These are phyloP conservation scores for Scaptomyza flava DNA, from an alignment of 2,888 invertebrate species.

Conservation along the genomic window DNA sequence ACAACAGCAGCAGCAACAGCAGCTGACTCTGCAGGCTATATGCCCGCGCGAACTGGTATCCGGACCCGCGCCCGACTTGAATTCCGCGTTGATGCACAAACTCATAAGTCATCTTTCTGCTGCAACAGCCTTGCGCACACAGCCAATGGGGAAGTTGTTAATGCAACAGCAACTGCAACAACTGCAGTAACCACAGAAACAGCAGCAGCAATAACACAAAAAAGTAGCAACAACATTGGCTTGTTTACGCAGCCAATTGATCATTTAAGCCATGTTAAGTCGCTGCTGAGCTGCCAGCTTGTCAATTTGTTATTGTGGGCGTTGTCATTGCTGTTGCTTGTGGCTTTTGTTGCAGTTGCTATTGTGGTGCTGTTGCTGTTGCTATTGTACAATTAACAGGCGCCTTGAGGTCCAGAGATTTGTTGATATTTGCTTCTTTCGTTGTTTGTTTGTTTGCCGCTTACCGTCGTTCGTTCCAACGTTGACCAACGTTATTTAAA, in stretches of 20 bases:
- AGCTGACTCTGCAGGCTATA: constrained; percentile 55
- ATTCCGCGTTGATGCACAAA: constrained; percentile 76
- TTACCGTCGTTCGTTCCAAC: constrained; percentile 35
- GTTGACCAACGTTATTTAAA: constrained; percentile 58
- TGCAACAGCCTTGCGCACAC: constrained; percentile 27
- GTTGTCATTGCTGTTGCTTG: constrained; percentile 54
- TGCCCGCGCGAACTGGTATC: constrained; percentile 28
- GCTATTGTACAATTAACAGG: constrained; percentile 62
- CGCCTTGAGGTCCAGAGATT: constrained; percentile 47
- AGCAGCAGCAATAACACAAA: constrained; percentile 16
- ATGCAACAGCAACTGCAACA: constrained; percentile 54
- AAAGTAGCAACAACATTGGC: constrained; percentile 33
- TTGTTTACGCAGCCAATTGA: constrained; percentile 74
- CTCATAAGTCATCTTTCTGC: constrained; percentile 72
- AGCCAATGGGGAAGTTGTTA: constrained; percentile 76
- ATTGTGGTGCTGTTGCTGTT: constrained; percentile 26
- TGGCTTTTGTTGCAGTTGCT: constrained; percentile 14
- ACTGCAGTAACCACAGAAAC: constrained; percentile 13
- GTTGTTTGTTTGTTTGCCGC: constrained; percentile 41
- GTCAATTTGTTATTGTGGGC: constrained; percentile 70
- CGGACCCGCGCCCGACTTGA: constrained; percentile 53
- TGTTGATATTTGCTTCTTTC: constrained; percentile 41
- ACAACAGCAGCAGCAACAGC: constrained; percentile 30
- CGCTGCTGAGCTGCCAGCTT: constrained; percentile 41
- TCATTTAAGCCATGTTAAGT: constrained; percentile 75